A percentile compares a stretch with the other conserved stretches of the same genome.
These are phyloP conservation scores for Drosophila nannoptera DNA, from an alignment of 1,140 invertebrate species.

Conservation along the genomic window DNA sequence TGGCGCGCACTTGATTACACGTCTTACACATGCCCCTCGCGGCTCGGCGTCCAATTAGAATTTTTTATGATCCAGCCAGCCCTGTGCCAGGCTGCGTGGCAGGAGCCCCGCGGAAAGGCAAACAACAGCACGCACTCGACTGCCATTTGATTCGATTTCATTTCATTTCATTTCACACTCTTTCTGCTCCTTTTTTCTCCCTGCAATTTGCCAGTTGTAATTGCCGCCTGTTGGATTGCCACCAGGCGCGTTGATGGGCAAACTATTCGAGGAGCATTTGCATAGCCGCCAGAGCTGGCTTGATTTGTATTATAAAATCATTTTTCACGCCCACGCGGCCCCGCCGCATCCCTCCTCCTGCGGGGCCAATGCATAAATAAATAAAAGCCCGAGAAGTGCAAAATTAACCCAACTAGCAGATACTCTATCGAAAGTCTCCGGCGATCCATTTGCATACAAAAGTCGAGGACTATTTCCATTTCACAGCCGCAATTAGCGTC, in stretches of 20 bases:
- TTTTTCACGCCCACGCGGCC: slow-evolving; percentile 46
- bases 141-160: slow-evolving; percentile 11
- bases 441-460: too few relatives aligned
- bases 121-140: slow-evolving; percentile 38
- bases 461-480: too few relatives aligned
- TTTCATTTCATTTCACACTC: slow-evolving; percentile 2
- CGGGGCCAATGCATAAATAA: slow-evolving; percentile 33
- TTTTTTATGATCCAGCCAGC: slow-evolving; percentile 38
- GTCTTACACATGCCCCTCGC: slow-evolving; percentile 2
- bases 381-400: slow-evolving; percentile 22
- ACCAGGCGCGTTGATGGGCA: slow-evolving; percentile 48
- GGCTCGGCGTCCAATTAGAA: slow-evolving; percentile 49
- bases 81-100: not conserved
- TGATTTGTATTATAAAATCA: slow-evolving; percentile 63
- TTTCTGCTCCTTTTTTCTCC: slow-evolving; percentile 15
- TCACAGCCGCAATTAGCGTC: too few relatives aligned
- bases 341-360: not conserved
- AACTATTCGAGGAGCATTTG: slow-evolving; percentile 25
- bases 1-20: slow-evolving; percentile 32
- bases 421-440: not conserved
- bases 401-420: not conserved
- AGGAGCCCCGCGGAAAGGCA: slow-evolving; percentile 24
- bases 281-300: not conserved
- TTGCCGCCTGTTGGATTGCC: slow-evolving; percentile 57
- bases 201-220: slow-evolving; percentile 56